Evolutionary conservation across 2,113 vertebrate genomes (phyloP).

Genomic region (Rousettus leschenaultii): DNA sequence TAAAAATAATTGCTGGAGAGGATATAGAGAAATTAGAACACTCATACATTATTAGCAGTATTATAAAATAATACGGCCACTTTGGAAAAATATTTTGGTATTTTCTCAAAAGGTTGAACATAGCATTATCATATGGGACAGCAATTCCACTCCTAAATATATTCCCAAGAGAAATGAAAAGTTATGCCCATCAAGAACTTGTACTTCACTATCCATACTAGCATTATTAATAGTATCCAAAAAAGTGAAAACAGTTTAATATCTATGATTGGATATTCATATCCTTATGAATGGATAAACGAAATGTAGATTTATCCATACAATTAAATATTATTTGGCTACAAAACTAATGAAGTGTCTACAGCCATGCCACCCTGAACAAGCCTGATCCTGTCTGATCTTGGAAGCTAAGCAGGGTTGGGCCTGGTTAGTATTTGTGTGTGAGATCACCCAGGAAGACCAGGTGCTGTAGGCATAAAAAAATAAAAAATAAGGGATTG

Average conservation of each 20-base stretch:
- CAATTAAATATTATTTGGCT: background rate
- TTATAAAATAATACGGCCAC: background rate
- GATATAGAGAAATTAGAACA: background rate
- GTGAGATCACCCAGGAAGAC: no score
- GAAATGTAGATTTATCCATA: background rate
- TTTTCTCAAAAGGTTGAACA: background rate
- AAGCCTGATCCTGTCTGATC: no score
- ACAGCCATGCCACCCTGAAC: no score
- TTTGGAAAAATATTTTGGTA: background rate
- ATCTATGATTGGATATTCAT: background rate
- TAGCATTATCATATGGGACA: background rate
- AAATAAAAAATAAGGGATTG: no score
- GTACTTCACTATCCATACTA: background rate
- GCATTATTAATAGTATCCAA: background rate
- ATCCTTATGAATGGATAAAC: background rate
- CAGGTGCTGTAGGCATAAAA: no score
- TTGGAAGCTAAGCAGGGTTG: no score
- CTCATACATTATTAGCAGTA: background rate
- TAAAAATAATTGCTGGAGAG: background rate
- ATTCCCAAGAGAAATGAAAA: background rate
- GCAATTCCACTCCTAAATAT: background rate
- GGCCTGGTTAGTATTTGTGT: no score
- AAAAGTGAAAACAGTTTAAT: background rate
- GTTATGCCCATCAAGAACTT: background rate
- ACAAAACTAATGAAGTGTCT: background rate